phyloP scores from a whole-genome alignment of 2,797 vertebrate genomes.

The Tamandua tetradactyla region DNA sequence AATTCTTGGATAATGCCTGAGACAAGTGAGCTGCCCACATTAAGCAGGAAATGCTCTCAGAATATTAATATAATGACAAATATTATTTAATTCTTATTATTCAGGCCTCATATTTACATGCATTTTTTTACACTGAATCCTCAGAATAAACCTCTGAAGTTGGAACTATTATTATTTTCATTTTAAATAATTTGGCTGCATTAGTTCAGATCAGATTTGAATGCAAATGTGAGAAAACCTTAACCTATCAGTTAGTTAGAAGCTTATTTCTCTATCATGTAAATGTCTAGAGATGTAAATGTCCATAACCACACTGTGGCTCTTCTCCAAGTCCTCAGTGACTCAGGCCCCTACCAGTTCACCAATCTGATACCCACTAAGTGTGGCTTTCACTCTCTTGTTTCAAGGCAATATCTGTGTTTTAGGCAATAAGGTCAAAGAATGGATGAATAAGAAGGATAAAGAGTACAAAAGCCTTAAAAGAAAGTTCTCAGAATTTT shows the following conservation, averaged over 20 bases:
- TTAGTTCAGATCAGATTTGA: conserved; percentile 52
- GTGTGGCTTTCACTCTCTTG: neutral
- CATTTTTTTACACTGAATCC: conserved; percentile 53
- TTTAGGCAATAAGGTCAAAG: neutral
- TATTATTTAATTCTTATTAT: conserved; percentile 62
- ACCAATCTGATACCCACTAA: neutral
- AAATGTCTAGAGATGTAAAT: neutral
- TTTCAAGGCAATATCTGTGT: neutral
- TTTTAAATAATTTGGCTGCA: conserved; percentile 45
- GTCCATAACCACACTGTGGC: neutral
- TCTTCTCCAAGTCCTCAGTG: neutral
- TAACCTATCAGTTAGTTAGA: neutral
- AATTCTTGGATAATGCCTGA: conserved; percentile 30
- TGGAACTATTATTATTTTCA: conserved; percentile 36
- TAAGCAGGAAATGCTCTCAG: conserved; percentile 53
- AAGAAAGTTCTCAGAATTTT: conserved; percentile 17
- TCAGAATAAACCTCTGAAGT: conserved; percentile 49
- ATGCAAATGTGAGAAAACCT: conserved; percentile 42
- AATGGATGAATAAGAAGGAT: neutral
- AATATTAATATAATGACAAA: conserved; percentile 50
- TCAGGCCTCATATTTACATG: neutral
- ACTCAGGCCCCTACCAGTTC: neutral
- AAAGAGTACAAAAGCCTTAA: neutral
- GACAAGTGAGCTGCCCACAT: conserved; percentile 63
- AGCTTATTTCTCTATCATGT: neutral